Evolutionary conservation across 2,888 invertebrate genomes (phyloP).

Genomic region (Drosophila cyrtoloma): DNA sequence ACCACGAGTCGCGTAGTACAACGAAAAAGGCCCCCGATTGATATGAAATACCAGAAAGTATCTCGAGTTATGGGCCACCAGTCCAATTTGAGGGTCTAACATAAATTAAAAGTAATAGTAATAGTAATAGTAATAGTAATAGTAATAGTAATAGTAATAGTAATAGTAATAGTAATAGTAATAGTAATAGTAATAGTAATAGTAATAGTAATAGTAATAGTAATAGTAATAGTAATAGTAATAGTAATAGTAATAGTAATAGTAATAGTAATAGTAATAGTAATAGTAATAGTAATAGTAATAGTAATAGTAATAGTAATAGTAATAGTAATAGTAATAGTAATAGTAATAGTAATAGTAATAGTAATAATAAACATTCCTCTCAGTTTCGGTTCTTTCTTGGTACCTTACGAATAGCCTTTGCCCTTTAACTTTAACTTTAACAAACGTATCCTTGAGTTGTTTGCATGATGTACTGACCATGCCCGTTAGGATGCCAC

Average conservation of each 20-base stretch:
- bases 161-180: no score
- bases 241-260: conserved; percentile 21
- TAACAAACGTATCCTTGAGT: not conserved
- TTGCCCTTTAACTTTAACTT: no score
- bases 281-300: not conserved
- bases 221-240: conserved; percentile 69
- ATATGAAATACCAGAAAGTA: conserved; percentile 45
- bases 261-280: not conserved
- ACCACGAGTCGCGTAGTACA: conserved; percentile 32
- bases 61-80: conserved; percentile 72
- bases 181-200: conserved; percentile 89
- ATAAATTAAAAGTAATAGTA: not conserved
- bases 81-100: conserved; percentile 25
- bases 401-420: no score
- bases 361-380: no score
- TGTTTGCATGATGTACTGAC: conserved; percentile 85
- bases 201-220: conserved; percentile 92
- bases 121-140: no score
- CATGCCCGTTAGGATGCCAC: conserved; percentile 89
- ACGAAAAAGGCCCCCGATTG: conserved; percentile 27
- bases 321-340: no score
- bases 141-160: no score
- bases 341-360: no score
- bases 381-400: no score
- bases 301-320: not conserved